Percentiles rank a stretch among this genome's conserved stretches.
Evolutionary conservation across 2,113 vertebrate species (phyloP).

Genomic region (Rhea americana): DNA sequence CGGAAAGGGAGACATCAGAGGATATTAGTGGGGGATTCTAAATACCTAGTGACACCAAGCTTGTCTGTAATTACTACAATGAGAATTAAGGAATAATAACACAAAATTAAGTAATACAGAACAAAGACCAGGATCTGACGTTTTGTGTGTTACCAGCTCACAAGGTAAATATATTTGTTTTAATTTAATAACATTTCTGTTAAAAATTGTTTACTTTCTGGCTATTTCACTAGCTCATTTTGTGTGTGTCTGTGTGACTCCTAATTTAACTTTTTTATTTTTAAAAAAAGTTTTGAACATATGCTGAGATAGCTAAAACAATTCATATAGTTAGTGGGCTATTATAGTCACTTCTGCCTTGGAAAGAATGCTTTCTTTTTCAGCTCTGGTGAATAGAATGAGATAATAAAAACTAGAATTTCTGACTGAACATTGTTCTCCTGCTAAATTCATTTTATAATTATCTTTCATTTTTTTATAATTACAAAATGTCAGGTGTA

Average conservation of each 20-base stretch:
- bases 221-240: background rate
- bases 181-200: background rate
- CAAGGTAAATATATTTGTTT: background rate
- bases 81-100: constrained; percentile 20
- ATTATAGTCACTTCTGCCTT: background rate
- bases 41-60: constrained; percentile 45
- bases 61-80: constrained; percentile 46
- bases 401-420: background rate
- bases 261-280: background rate
- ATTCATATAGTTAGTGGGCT: background rate
- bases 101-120: background rate
- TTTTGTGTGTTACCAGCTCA: background rate
- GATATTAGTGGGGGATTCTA: constrained; percentile 57
- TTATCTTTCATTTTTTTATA: background rate
- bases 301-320: background rate
- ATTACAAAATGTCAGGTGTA: background rate
- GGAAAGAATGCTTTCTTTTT: background rate
- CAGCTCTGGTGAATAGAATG: background rate
- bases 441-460: background rate
- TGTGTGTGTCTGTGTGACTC: fast-evolving
- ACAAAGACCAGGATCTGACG: background rate
- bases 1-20: constrained; percentile 56
- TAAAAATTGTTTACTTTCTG: background rate
- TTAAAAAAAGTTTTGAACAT: background rate
- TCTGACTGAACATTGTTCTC: fast-evolving